These are phyloP conservation scores for Carlito syrichta DNA, from an alignment of 2,113 vertebrate genomes.

Conservation along the genomic window DNA sequence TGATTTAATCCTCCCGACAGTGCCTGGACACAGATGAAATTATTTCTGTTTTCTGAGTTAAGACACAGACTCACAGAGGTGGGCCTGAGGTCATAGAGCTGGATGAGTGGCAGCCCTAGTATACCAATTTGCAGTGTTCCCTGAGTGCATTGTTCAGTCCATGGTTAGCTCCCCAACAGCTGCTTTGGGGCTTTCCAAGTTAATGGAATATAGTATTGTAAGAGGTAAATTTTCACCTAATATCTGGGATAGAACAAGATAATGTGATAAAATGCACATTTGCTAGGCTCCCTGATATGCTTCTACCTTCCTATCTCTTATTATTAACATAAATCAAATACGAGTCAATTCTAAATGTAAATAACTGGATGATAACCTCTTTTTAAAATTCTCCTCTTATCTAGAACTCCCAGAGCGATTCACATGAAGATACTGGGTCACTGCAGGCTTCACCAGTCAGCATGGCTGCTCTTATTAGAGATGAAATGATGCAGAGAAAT, in stretches of 20 bases:
- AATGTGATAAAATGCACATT: not conserved
- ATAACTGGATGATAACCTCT: not conserved
- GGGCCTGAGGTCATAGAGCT: not conserved
- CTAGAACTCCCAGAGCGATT: not conserved
- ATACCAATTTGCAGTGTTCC: not conserved
- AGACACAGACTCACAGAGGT: not conserved
- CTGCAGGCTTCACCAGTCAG: not conserved
- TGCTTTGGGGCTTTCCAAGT: not conserved
- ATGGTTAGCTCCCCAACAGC: not conserved
- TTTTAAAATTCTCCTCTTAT: not conserved
- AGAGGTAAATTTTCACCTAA: not conserved
- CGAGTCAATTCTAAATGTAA: not conserved
- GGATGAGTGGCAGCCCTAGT: not conserved
- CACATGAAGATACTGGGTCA: not conserved
- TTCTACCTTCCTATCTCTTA: not conserved
- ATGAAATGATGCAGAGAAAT: not conserved
- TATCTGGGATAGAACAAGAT: not conserved
- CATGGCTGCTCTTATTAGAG: not conserved
- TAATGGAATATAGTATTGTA: not conserved
- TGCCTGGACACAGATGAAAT: not conserved
- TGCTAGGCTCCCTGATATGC: not conserved
- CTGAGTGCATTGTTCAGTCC: rapidly evolving
- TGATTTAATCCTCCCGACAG: not conserved
- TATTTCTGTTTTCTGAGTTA: not conserved
- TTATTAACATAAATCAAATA: not conserved